Evolutionary conservation across 1,140 invertebrate species (phyloP).

Genomic region (Drosophila kepulauana): DNA sequence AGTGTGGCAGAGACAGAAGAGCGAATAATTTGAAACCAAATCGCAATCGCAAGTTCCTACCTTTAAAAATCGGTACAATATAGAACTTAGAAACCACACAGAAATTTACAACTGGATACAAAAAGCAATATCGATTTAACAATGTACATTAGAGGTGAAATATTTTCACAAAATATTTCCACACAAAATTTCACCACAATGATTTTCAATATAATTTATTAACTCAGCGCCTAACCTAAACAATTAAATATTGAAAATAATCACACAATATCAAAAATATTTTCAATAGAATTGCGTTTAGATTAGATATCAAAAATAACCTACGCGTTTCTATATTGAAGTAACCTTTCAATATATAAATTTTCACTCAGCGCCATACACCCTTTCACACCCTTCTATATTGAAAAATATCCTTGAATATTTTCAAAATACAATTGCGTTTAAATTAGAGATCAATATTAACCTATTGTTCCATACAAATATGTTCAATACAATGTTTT

Average conservation of each 20-base stretch:
- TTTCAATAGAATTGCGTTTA: neutral
- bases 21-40: constrained; percentile 14
- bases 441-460: too few species aligned
- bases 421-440: too few species aligned
- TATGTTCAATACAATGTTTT: too few species aligned
- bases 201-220: neutral
- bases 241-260: neutral
- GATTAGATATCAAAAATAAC: neutral
- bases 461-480: too few species aligned
- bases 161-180: too few species aligned
- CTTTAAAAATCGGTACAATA: constrained; percentile 9
- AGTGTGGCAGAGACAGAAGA: constrained; percentile 14
- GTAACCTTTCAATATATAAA: too few species aligned
- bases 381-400: too few species aligned
- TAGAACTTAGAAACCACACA: neutral
- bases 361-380: too few species aligned
- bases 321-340: too few species aligned
- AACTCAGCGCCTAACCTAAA: neutral
- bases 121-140: neutral
- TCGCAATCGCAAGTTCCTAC: constrained; percentile 33
- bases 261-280: neutral
- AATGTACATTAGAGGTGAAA: neutral
- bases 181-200: too few species aligned
- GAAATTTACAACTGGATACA: too few species aligned
- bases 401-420: too few species aligned